Evolutionary conservation across 2,888 invertebrate species (phyloP).

Genomic region (Cynaeus angustus): DNA sequence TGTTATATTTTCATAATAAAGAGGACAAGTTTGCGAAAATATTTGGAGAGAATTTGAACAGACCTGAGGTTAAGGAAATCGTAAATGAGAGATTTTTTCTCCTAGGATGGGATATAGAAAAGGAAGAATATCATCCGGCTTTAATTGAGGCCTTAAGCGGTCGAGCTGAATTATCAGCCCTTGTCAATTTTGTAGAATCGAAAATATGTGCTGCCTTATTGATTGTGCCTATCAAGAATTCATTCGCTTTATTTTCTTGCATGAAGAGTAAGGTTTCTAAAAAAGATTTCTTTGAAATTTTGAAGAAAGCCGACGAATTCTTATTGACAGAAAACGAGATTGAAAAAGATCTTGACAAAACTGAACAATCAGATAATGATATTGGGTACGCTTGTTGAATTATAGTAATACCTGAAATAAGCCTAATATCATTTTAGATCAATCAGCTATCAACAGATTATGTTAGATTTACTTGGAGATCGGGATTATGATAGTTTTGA

Average conservation of each 20-base stretch:
- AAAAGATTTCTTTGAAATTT: conserved; percentile 52
- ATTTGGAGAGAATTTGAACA: conserved; percentile 58
- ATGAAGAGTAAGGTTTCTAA: conserved; percentile 54
- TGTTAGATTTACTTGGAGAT: conserved; percentile 75
- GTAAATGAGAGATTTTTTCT: conserved; percentile 58
- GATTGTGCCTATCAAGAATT: conserved; percentile 56
- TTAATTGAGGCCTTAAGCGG: conserved; percentile 55
- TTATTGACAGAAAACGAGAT: conserved; percentile 53
- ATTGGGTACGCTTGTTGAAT: conserved; percentile 47
- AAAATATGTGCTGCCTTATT: conserved; percentile 56
- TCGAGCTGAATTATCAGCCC: conserved; percentile 52
- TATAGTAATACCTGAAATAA: neutral
- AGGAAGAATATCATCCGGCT: conserved; percentile 56
- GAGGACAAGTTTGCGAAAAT: conserved; percentile 58
- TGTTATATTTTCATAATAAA: conserved; percentile 63
- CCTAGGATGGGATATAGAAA: conserved; percentile 64
- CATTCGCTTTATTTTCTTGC: conserved; percentile 51
- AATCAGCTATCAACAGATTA: conserved; percentile 73
- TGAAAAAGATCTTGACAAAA: conserved; percentile 52
- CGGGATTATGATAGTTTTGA: conserved; percentile 75
- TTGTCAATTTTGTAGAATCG: conserved; percentile 50
- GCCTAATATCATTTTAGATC: conserved; percentile 53
- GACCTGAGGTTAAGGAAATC: conserved; percentile 54
- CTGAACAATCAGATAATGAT: conserved; percentile 52
- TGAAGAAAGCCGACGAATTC: conserved; percentile 54